Evolutionary conservation across 2,888 invertebrate genomes (phyloP).

Genomic region (Tupiocoris notatus): DNA sequence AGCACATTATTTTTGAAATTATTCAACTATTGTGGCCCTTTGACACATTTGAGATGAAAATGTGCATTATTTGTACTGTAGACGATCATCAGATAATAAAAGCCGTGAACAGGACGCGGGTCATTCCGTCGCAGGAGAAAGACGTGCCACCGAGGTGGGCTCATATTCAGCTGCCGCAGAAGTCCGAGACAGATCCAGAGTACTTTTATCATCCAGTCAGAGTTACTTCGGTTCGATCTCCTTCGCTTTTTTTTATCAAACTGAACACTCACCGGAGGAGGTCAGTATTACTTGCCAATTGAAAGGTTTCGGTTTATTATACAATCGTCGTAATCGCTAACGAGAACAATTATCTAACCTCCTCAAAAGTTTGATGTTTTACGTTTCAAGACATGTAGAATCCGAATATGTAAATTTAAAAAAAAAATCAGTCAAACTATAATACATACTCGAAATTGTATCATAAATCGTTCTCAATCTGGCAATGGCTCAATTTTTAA

Average conservation of each 20-base stretch:
- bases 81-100: neutral
- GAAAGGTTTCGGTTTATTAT: too few relatives aligned
- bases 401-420: too few relatives aligned
- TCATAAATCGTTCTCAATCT: too few relatives aligned
- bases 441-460: too few relatives aligned
- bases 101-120: neutral
- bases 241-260: constrained; percentile 7
- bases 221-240: neutral
- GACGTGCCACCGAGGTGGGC: constrained; percentile 4
- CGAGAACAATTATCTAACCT: too few relatives aligned
- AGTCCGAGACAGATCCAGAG: neutral
- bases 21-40: neutral
- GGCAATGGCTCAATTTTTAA: too few relatives aligned
- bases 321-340: too few relatives aligned
- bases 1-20: neutral
- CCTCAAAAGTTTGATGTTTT: too few relatives aligned
- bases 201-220: neutral
- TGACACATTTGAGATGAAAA: neutral
- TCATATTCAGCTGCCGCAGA: neutral
- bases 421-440: too few relatives aligned
- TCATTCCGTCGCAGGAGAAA: neutral
- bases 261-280: neutral
- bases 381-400: too few relatives aligned
- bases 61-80: neutral
- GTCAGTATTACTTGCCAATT: too few relatives aligned